Conservation (phyloP, 2,113 vertebrate genomes). For the Corythaeola cristata region DNA sequence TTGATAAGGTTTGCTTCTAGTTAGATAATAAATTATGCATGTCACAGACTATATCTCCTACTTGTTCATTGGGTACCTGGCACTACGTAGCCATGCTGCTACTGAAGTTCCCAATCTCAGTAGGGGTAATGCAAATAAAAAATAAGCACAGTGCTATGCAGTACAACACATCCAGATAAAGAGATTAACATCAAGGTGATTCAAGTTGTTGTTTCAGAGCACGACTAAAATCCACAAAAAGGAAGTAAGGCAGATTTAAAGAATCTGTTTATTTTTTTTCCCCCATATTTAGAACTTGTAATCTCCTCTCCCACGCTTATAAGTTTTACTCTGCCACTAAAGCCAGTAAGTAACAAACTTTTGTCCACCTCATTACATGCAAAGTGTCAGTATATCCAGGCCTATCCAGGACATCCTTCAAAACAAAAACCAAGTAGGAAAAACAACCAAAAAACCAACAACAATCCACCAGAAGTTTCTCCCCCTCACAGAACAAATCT, state of each 20-base stretch:
- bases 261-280: not conserved
- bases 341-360: not conserved
- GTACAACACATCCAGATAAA: not conserved
- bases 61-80: not conserved
- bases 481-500: not conserved
- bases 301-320: not conserved
- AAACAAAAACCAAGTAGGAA: not conserved
- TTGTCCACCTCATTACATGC: not conserved
- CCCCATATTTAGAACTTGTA: not conserved
- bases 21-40: slow-evolving; percentile 12
- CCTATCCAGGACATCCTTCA: not conserved
- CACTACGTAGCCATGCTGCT: not conserved
- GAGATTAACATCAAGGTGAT: not conserved
- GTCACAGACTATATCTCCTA: not conserved
- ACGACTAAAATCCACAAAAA: not conserved
- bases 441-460: not conserved
- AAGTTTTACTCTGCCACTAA: not conserved
- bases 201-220: not conserved
- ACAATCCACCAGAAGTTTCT: not conserved
- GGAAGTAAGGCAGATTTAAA: not conserved
- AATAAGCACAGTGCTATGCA: not conserved
- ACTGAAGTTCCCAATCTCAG: not conserved
- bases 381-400: not conserved
- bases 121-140: not conserved
- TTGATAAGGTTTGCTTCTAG: slow-evolving; percentile 1